Evolutionary conservation across 2,797 vertebrate species (phyloP), one percentile per base, ranked within the genome.

Genomic region (Phaenicophaeus curvirostris): DNA sequence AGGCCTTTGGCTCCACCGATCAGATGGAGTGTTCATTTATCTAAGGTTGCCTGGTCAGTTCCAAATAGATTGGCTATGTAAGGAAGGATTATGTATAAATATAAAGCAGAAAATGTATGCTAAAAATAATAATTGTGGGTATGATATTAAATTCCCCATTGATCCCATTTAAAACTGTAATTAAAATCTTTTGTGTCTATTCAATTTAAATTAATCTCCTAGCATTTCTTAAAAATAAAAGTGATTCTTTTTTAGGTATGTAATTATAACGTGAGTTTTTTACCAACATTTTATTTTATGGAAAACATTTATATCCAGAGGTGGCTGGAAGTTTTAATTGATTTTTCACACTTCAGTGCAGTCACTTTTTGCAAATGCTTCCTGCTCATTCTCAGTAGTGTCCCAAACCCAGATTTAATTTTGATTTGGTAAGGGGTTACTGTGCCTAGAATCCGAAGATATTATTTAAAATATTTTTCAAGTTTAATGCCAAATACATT

Each of bases 261-360:
- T 28, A 72, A 87, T 75, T 55, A 53, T 61, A 72, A 57, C 20
- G 37, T 21, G 2, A 59, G 15, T 3, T 59, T 85, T 91, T 85
- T 28, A 69, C 11, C 19, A 89, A 53, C 5, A 53, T 68, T 89
- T 73, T 91, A 62, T 57, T 92, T 94, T 31, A 80, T 84, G 31
- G 37, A 87, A 89, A 92, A 92, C 15, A 57, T 78, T 89, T 87
- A 15, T 80, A 69, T 83, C 61, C 75, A 73, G 67, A 24, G 5
- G 54, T 92, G 58, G 35, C 37, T 94, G 58, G 20, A 93, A 89
- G 62, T 93, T 96, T 93, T 97, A 96, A 96, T 95, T 95, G 82
- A 92, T 96, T 96, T 96, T 96, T 96, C 79, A 86, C 87, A 88
- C 85, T 94, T 93, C 91, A 94, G 5, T 89, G 91, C 51, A 63